These are phyloP conservation scores for Pseudococcus longispinus DNA, from an alignment of 2,888 invertebrate species.

Conservation along the genomic window DNA sequence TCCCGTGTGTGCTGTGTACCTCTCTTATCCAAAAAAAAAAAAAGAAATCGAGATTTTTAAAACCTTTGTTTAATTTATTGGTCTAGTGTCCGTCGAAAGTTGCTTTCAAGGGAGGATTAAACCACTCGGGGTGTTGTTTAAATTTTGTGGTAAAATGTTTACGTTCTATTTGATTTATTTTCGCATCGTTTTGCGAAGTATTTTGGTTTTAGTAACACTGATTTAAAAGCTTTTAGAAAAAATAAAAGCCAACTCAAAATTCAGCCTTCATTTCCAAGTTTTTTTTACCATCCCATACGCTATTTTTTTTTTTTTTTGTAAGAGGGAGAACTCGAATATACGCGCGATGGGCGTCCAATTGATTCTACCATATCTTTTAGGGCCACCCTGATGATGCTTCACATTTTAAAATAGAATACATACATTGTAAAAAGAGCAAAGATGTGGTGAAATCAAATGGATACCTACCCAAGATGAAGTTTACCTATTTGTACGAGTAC, in stretches of 20 bases:
- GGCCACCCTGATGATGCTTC: background rate
- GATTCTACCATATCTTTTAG: background rate
- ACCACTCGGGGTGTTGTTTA: conserved; percentile 35
- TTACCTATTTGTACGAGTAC: background rate
- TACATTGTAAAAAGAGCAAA: background rate
- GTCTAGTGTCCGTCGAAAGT: conserved; percentile 38
- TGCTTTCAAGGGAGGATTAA: conserved; percentile 39
- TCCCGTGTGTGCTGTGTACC: background rate
- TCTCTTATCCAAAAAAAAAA: background rate
- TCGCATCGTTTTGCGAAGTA: conserved; percentile 20
- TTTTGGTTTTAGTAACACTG: conserved; percentile 21
- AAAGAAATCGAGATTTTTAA: conserved; percentile 29
- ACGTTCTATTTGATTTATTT: conserved; percentile 45
- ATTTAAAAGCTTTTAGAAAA: conserved; percentile 30
- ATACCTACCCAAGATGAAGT: background rate
- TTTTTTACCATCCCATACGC: background rate
- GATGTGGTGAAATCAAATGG: background rate
- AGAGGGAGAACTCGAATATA: background rate
- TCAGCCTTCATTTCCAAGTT: background rate
- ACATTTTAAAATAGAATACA: background rate
- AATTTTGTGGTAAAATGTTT: conserved; percentile 38
- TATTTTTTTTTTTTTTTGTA: background rate
- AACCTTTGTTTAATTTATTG: conserved; percentile 44
- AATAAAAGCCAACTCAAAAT: conserved; percentile 4
- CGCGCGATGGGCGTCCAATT: background rate